Evolutionary conservation across 2,113 vertebrate species (phyloP).

Genomic region (Psilopsiagon aymara): DNA sequence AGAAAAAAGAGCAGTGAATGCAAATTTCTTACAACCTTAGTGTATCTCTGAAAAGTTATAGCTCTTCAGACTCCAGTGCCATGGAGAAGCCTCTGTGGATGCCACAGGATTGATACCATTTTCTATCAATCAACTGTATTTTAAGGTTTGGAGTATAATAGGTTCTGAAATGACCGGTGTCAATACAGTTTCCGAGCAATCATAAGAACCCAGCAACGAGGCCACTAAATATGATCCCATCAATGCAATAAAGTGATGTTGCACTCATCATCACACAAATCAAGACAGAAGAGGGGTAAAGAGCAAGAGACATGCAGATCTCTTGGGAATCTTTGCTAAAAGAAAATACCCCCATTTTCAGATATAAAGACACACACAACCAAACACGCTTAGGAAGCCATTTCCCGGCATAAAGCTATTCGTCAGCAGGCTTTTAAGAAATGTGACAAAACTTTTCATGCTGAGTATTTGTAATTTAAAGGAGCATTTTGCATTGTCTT

Average conservation of each 20-base stretch:
- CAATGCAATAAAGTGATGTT: slow-evolving; percentile 38
- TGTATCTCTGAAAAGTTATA: slow-evolving; percentile 13
- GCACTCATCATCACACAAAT: slow-evolving; percentile 40
- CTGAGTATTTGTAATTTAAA: slow-evolving; percentile 75
- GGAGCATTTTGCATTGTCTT: slow-evolving; percentile 65
- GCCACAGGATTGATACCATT: not conserved
- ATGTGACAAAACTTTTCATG: slow-evolving; percentile 57
- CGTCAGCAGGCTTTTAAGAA: slow-evolving; percentile 71
- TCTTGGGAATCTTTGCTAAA: slow-evolving; percentile 25
- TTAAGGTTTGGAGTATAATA: slow-evolving; percentile 26
- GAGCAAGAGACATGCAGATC: not conserved
- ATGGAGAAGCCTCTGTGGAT: slow-evolving; percentile 39
- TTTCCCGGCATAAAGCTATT: slow-evolving; percentile 67
- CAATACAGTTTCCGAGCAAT: slow-evolving; percentile 54
- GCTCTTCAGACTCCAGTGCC: slow-evolving; percentile 1
- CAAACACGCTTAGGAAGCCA: slow-evolving; percentile 69
- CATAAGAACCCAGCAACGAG: slow-evolving; percentile 41
- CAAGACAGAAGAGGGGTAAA: slow-evolving; percentile 8
- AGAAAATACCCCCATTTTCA: slow-evolving; percentile 41
- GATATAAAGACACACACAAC: slow-evolving; percentile 52
- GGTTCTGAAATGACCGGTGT: slow-evolving; percentile 57
- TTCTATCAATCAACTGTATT: slow-evolving; percentile 22
- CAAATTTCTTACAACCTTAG: slow-evolving; percentile 52
- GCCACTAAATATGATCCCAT: slow-evolving; percentile 49
- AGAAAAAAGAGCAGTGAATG: slow-evolving; percentile 28